Base-by-base conservation (phyloP, 2,797 vertebrate species). In the Gadopsis bispinosus region DNA sequence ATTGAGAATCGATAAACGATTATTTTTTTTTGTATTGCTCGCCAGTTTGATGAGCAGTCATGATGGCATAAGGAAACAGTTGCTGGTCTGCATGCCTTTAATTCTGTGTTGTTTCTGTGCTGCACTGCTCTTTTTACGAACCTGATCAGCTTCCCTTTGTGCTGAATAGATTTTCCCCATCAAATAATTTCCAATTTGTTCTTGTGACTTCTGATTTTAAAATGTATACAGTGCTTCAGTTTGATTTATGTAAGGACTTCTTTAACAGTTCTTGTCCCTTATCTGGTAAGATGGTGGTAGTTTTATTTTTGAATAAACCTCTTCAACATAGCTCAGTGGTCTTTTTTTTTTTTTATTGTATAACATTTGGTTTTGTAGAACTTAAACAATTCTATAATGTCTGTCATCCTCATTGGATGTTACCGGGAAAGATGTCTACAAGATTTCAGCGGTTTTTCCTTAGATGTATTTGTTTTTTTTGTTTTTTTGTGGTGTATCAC, bases 281-380 rank as follows among this genome's bases (percentile, higher is more conserved):
- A 35, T 77, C 64, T 83, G 66, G 55, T 75, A 64, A 86, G 72
- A 73, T 72, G 75, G 73, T 89, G 85, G 83, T 88, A 77, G 83
- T 92, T 93, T 93, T 89, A 91, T 91, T 93, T 94, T 91, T 83
- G 67, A 94, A 92, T 94, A 94, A 94, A 94, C 77, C 37, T 87
- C 77, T 77, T 88, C 75, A 69, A 88, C 77, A 66, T 60, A 77
- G 31, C 8, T 50, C 10, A 3, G 13, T 69, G 12, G 8, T 59
- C 20, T 50, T 47, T 5, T 37, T 51, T 60, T 17, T 50, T n/a
- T 35, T 19, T 16, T 37, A 1, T 1, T 26, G 4, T 9, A 16
- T 10, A n/a, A 59, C 14, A 20, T 3, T 43, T 14, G 43, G 9
- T 19, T 59, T 48, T 53, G 3, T 71, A 10, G 48, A 50, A 50